Evolutionary conservation across 2,888 invertebrate genomes (phyloP).

Genomic region (Drosophila kanekoi): DNA sequence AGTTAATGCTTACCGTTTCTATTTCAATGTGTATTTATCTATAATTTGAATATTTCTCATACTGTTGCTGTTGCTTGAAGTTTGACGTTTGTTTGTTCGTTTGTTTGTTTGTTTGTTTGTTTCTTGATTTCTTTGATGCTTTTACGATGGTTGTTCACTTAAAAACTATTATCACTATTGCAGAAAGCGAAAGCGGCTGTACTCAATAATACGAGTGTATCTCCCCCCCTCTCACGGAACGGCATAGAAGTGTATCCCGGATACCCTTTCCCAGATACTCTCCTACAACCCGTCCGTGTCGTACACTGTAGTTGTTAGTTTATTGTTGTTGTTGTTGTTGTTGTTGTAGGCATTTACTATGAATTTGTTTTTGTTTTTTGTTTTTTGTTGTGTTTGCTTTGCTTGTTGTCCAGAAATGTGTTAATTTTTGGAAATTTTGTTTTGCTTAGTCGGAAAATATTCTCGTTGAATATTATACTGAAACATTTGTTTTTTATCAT

Average conservation of each 20-base stretch:
- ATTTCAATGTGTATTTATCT: conserved; percentile 67
- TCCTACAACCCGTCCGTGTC: neutral
- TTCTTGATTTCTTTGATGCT: conserved; percentile 60
- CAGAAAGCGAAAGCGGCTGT: conserved; percentile 84
- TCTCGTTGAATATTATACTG: conserved; percentile 52
- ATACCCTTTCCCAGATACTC: neutral
- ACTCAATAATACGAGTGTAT: conserved; percentile 61
- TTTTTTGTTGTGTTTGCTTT: conserved; percentile 6
- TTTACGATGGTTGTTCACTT: conserved; percentile 73
- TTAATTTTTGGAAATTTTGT: conserved; percentile 29
- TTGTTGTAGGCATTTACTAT: conserved; percentile 72
- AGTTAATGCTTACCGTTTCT: conserved; percentile 66
- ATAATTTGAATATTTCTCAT: conserved; percentile 58
- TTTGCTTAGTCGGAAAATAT: conserved; percentile 13
- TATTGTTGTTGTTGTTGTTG: conserved; percentile 59
- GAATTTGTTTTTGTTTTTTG: conserved; percentile 53
- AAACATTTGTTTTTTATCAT: conserved; percentile 39
- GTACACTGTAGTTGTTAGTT: conserved; percentile 38
- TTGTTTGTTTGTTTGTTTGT: too few species aligned
- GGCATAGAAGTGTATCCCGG: neutral
- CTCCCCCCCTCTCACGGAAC: conserved; percentile 21
- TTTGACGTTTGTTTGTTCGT: conserved; percentile 43
- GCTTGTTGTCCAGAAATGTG: conserved; percentile 60
- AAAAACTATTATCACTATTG: conserved; percentile 85
- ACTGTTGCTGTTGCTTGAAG: conserved; percentile 53